Percentiles rank a stretch among this genome's conserved stretches.
Evolutionary conservation across 2,113 vertebrate genomes (phyloP).

Genomic region (Xiphophorus maculatus): DNA sequence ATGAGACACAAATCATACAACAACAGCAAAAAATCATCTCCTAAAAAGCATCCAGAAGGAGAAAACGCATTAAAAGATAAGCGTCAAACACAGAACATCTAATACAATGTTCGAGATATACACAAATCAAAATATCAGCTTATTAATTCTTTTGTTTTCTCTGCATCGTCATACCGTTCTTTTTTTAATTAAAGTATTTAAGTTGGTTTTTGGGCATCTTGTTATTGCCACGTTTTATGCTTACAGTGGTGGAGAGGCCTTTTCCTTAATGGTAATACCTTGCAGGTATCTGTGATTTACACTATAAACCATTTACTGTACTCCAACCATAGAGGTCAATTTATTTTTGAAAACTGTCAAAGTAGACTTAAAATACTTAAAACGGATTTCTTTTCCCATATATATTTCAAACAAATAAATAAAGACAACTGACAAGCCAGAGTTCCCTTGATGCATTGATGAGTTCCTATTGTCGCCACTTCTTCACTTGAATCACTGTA

Average conservation of each 20-base stretch:
- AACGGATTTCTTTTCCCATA: conserved; percentile 45
- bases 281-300: background rate
- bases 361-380: conserved; percentile 33
- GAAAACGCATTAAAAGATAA: conserved; percentile 42
- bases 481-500: conserved; percentile 51
- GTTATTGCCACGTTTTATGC: conserved; percentile 23
- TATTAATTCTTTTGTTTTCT: conserved; percentile 30
- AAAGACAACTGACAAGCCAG: conserved; percentile 58
- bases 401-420: conserved; percentile 76
- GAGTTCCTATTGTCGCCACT: conserved; percentile 53
- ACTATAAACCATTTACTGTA: conserved; percentile 30
- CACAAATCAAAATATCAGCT: conserved; percentile 57
- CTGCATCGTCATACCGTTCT: conserved; percentile 23
- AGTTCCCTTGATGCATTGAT: conserved; percentile 49
- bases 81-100: conserved; percentile 20
- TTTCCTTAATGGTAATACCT: background rate
- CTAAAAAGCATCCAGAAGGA: conserved; percentile 37
- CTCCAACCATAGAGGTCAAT: conserved; percentile 24
- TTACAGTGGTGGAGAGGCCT: background rate
- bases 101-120: conserved; percentile 46
- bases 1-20: conserved; percentile 14
- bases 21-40: background rate
- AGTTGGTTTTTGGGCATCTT: conserved; percentile 54
- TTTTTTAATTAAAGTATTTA: conserved; percentile 28
- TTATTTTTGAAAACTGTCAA: conserved; percentile 14